These are phyloP conservation scores for Drosophila subpulchrella DNA, from an alignment of 1,140 invertebrate genomes.

Conservation along the genomic window DNA sequence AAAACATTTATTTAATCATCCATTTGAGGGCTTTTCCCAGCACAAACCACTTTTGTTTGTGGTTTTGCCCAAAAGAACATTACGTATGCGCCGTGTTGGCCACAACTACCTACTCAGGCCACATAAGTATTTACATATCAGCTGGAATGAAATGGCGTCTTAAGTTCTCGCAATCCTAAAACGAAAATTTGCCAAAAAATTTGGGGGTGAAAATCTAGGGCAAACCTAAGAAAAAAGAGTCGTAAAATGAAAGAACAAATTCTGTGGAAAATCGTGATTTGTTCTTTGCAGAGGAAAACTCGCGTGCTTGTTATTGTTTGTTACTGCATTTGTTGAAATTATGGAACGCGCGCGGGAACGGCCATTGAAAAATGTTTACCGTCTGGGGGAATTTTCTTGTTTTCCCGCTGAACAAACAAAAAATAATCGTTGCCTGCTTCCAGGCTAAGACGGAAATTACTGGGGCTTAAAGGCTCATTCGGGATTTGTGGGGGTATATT, in stretches of 20 bases:
- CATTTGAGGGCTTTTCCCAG: not conserved
- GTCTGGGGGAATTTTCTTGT: conserved; percentile 16
- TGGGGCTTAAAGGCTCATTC: conserved; percentile 26
- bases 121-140: conserved; percentile 46
- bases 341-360: conserved; percentile 8
- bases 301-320: conserved; percentile 10
- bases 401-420: conserved; percentile 23
- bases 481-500: conserved; percentile 1
- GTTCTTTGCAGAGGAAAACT: conserved; percentile 19
- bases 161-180: conserved; percentile 10
- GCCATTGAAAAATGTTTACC: conserved; percentile 22
- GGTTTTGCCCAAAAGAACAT: conserved; percentile 21
- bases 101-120: not conserved
- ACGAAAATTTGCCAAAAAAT: conserved; percentile 28
- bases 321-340: conserved; percentile 19
- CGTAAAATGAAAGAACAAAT: conserved; percentile 55
- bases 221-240: conserved; percentile 20
- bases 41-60: not conserved
- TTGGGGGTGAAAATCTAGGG: conserved; percentile 2
- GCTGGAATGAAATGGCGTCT: conserved; percentile 34
- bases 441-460: conserved; percentile 21
- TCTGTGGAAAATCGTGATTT: conserved; percentile 62
- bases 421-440: conserved; percentile 22
- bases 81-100: conserved; percentile 38
- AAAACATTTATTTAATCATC: not conserved